These are phyloP conservation scores for Pteruthius melanotis DNA, from an alignment of 2,113 vertebrate genomes.

Conservation along the genomic window DNA sequence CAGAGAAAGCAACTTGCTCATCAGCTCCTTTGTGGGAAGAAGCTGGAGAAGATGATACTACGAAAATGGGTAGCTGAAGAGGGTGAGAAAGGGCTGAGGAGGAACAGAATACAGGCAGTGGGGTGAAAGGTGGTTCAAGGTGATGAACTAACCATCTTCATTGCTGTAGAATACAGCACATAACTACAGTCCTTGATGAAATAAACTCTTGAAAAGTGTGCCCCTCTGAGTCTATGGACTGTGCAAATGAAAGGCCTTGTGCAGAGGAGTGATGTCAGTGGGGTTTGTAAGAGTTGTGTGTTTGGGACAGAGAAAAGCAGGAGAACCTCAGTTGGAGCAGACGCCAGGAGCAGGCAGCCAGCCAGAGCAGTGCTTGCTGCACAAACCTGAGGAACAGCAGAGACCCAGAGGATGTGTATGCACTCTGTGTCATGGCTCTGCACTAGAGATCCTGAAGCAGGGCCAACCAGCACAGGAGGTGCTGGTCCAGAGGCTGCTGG, in stretches of 20 bases:
- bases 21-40: neutral
- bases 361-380: neutral
- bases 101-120: neutral
- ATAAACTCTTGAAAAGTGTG: neutral
- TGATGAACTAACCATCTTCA: neutral
- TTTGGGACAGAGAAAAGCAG: neutral
- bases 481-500: neutral
- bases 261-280: neutral
- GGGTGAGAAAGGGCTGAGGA: neutral
- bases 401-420: neutral
- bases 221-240: neutral
- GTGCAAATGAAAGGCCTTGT: neutral
- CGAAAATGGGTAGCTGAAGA: neutral
- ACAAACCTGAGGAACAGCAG: neutral
- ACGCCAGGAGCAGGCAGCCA: neutral
- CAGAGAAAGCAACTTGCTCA: neutral
- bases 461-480: neutral
- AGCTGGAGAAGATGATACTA: neutral
- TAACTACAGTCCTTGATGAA: neutral
- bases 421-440: neutral
- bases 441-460: neutral
- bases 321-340: neutral
- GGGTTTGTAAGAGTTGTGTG: neutral
- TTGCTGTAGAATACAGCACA: neutral
- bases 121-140: neutral